phyloP scores from a whole-genome alignment of 2,797 vertebrate genomes.

The Tenualosa thibaudeaui region DNA sequence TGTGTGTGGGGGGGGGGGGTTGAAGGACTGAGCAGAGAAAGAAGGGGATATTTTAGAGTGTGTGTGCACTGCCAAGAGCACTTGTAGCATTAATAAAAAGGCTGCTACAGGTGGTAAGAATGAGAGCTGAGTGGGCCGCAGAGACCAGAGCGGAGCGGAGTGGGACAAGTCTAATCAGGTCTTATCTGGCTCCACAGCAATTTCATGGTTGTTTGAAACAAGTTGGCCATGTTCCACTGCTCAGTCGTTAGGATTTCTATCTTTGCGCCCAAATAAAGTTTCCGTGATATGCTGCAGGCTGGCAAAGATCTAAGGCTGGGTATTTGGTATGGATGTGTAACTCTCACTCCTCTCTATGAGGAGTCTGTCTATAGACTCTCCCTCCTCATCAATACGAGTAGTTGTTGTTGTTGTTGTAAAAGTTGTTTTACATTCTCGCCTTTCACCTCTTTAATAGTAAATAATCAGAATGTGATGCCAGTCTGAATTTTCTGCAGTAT shows the following conservation, averaged over 20 bases:
- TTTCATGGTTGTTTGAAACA: slow-evolving; percentile 81
- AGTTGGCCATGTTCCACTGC: slow-evolving; percentile 76
- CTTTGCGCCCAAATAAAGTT: slow-evolving; percentile 50
- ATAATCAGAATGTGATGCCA: neutral
- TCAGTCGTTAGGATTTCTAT: slow-evolving; percentile 67
- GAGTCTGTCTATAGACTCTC: neutral
- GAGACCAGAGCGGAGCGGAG: slow-evolving; percentile 52
- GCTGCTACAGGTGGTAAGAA: slow-evolving; percentile 62
- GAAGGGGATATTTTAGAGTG: slow-evolving; percentile 65
- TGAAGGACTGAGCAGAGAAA: slow-evolving; percentile 39
- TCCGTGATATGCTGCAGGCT: slow-evolving; percentile 54
- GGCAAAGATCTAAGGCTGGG: neutral
- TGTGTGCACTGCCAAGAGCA: slow-evolving; percentile 45
- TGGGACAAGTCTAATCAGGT: slow-evolving; percentile 73
- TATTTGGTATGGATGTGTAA: neutral
- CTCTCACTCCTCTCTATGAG: too few species aligned
- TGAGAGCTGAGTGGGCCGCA: slow-evolving; percentile 54
- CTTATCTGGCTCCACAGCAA: slow-evolving; percentile 72
- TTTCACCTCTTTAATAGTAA: neutral
- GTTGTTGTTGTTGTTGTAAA: too few species aligned
- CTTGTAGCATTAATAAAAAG: neutral
- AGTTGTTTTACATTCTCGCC: neutral
- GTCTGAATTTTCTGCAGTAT: neutral
- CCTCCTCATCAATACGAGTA: neutral
- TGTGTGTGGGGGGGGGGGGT: neutral